Conservation (phyloP, 1,140 invertebrate species). For the fruit fly (Drosophila melanogaster) region DNA sequence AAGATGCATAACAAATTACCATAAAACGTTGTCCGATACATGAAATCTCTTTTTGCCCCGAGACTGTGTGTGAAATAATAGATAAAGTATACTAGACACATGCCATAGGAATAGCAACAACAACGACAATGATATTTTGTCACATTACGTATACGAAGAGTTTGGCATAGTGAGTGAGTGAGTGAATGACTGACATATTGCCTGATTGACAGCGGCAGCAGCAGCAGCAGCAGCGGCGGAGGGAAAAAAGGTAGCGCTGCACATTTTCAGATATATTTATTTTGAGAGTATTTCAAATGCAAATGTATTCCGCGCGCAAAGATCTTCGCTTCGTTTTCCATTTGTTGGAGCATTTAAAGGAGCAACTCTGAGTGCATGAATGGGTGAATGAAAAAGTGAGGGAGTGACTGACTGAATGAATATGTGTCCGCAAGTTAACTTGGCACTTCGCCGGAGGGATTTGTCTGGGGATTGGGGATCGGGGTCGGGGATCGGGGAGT, state of each 20-base stretch:
- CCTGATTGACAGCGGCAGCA: constrained; percentile 74
- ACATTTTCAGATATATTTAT: constrained; percentile 78
- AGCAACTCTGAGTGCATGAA: constrained; percentile 56
- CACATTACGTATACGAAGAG: constrained; percentile 76
- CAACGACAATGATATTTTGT: constrained; percentile 57
- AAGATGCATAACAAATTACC: constrained; percentile 76
- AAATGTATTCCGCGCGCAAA: constrained; percentile 54
- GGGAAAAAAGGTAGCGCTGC: constrained; percentile 40
- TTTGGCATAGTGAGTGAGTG: constrained; percentile 60
- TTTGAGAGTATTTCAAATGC: constrained; percentile 73
- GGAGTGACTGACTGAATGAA: constrained; percentile 60
- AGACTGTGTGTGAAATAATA: constrained; percentile 54
- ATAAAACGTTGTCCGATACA: constrained; percentile 62
- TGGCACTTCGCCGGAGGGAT: constrained; percentile 67
- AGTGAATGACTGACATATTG: constrained; percentile 73
- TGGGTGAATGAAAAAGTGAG: constrained; percentile 18
- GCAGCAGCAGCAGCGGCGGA: constrained; percentile 1
- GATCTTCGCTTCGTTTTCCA: constrained; percentile 20
- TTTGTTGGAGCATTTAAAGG: constrained; percentile 36
- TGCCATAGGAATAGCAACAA: constrained; percentile 26
- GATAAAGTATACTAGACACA: constrained; percentile 48
- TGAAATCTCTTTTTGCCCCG: constrained; percentile 18
- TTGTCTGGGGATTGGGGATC: not conserved
- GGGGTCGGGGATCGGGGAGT: not conserved
- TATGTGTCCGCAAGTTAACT: constrained; percentile 71